These are phyloP conservation scores for Ornithoptera alexandrae DNA, from an alignment of 2,888 invertebrate genomes.

Conservation along the genomic window DNA sequence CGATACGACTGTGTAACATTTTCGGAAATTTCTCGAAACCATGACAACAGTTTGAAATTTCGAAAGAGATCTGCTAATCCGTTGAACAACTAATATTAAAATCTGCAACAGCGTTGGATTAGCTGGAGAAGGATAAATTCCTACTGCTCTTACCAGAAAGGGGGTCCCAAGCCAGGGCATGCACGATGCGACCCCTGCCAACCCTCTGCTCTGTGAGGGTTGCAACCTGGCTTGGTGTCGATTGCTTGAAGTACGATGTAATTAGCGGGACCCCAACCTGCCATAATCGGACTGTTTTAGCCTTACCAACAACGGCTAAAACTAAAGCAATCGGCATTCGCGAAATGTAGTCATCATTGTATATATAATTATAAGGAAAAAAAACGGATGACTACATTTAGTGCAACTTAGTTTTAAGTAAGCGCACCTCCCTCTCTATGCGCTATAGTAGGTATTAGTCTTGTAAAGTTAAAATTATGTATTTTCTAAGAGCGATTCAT, in stretches of 20 bases:
- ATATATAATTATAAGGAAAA: neutral
- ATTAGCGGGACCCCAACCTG: neutral
- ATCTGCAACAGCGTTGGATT: neutral
- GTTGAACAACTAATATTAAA: neutral
- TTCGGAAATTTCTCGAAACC: neutral
- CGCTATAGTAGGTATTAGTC: neutral
- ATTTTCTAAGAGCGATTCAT: neutral
- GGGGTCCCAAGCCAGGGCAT: constrained; percentile 13
- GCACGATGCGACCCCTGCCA: constrained; percentile 16
- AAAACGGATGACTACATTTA: neutral
- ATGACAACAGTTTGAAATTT: too few relatives aligned
- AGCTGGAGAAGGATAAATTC: neutral
- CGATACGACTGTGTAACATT: neutral
- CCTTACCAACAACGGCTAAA: neutral
- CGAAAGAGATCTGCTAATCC: too few relatives aligned
- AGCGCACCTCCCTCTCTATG: neutral
- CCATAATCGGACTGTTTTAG: neutral
- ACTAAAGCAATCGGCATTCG: neutral
- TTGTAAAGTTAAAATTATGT: neutral
- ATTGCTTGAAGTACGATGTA: neutral
- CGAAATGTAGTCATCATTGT: neutral
- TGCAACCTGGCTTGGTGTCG: constrained; percentile 12
- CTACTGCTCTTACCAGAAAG: constrained; percentile 1
- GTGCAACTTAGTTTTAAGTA: neutral
- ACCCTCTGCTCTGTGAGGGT: neutral